Evolutionary conservation across 2,113 vertebrate genomes (phyloP).

Genomic region (Pardalotus punctatus): DNA sequence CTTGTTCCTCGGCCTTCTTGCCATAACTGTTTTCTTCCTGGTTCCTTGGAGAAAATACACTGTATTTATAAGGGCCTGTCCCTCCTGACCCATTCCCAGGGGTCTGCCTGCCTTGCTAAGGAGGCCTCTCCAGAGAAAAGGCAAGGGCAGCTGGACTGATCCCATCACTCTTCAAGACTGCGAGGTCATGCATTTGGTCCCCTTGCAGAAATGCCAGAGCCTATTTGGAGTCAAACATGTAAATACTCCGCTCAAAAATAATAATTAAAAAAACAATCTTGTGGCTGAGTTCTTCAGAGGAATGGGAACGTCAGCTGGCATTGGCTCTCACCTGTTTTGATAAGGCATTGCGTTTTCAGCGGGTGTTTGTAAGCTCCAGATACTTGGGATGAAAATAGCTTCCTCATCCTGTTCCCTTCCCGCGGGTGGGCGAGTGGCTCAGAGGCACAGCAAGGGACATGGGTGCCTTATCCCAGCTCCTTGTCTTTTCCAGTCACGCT

Average conservation of each 20-base stretch:
- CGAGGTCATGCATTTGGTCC: fast-evolving
- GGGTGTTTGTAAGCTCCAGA: neutral
- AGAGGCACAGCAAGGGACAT: neutral
- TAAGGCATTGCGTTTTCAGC: neutral
- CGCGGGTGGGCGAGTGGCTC: neutral
- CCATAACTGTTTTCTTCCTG: neutral
- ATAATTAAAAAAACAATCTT: neutral
- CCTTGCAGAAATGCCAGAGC: neutral
- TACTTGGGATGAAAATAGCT: neutral
- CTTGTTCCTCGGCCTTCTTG: neutral
- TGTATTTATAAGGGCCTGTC: neutral
- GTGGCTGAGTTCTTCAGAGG: neutral
- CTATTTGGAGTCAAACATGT: neutral
- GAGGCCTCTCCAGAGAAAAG: neutral
- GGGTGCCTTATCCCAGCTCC: neutral
- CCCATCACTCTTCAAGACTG: neutral
- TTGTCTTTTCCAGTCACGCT: neutral
- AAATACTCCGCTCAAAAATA: neutral
- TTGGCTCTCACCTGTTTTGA: neutral
- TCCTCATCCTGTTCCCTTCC: neutral
- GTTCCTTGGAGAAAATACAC: neutral
- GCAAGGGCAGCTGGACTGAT: neutral
- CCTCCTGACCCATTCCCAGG: neutral
- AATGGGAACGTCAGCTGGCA: neutral
- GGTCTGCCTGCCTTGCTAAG: neutral